Evolutionary conservation across 2,113 vertebrate species (phyloP).

Genomic region (Phaethon lepturus): DNA sequence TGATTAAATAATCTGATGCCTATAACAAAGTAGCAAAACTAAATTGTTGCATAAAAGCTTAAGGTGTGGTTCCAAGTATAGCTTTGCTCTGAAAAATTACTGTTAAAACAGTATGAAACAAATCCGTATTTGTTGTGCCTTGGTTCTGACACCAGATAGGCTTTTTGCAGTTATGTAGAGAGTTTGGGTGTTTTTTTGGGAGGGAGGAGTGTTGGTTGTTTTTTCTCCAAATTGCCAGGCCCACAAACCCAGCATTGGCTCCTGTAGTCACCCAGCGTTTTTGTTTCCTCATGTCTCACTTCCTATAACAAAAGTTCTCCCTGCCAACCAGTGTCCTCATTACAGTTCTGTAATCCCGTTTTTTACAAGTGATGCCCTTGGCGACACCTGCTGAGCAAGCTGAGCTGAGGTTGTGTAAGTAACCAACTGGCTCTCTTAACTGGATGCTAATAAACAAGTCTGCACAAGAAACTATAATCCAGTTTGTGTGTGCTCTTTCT

Average conservation of each 20-base stretch:
- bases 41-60: background rate
- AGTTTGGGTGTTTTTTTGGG: rapidly evolving
- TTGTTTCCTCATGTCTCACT: background rate
- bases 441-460: background rate
- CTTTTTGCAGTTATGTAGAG: background rate
- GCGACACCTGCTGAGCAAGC: background rate
- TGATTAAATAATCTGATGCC: background rate
- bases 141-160: background rate
- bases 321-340: background rate
- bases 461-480: background rate
- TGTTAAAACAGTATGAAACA: background rate
- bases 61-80: background rate
- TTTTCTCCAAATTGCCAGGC: background rate
- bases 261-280: background rate
- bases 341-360: background rate
- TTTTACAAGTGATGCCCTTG: background rate
- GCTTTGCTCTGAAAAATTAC: background rate
- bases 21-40: background rate
- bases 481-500: background rate
- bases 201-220: too few species aligned
- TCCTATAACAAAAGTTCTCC: background rate
- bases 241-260: background rate
- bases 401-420: background rate
- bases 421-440: background rate
- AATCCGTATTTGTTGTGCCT: background rate